These are phyloP conservation scores for Diorhabda elongata DNA, from an alignment of 1,140 invertebrate genomes.

Conservation along the genomic window DNA sequence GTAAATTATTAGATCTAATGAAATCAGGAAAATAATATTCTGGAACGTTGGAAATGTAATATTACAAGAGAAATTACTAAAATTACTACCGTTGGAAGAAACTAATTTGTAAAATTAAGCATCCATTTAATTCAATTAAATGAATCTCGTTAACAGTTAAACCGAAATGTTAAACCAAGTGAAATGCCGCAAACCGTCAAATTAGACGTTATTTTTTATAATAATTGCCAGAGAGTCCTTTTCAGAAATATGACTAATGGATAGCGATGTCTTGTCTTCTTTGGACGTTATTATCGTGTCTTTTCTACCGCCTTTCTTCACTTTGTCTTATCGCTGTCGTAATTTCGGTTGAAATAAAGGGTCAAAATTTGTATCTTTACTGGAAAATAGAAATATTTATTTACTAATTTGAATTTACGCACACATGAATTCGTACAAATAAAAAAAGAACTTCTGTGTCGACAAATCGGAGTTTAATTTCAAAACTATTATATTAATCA, in stretches of 20 bases:
- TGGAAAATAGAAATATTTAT: too few relatives aligned
- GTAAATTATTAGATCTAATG: too few relatives aligned
- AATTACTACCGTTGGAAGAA: background rate
- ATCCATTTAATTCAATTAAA: background rate
- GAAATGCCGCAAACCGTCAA: slow-evolving; percentile 1
- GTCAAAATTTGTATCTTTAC: too few relatives aligned
- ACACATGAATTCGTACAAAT: too few relatives aligned
- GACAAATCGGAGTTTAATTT: too few relatives aligned
- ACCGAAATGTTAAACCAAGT: slow-evolving; percentile 1
- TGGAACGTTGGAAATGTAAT: too few relatives aligned
- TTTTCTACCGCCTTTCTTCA: background rate
- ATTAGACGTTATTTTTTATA: slow-evolving; percentile 3
- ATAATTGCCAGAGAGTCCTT: background rate
- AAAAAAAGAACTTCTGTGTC: too few relatives aligned
- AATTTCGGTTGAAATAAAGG: background rate
- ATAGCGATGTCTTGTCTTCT: background rate
- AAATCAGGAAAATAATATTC: too few relatives aligned
- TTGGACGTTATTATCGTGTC: slow-evolving; percentile 2
- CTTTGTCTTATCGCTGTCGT: background rate
- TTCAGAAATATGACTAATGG: slow-evolving; percentile 2
- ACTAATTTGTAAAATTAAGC: slow-evolving; percentile 1
- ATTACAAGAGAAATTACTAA: too few relatives aligned
- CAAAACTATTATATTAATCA: too few relatives aligned
- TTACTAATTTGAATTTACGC: too few relatives aligned
- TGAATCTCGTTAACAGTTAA: background rate